Conservation (phyloP, 1,140 invertebrate species). For the Drosophila punjabiensis region DNA sequence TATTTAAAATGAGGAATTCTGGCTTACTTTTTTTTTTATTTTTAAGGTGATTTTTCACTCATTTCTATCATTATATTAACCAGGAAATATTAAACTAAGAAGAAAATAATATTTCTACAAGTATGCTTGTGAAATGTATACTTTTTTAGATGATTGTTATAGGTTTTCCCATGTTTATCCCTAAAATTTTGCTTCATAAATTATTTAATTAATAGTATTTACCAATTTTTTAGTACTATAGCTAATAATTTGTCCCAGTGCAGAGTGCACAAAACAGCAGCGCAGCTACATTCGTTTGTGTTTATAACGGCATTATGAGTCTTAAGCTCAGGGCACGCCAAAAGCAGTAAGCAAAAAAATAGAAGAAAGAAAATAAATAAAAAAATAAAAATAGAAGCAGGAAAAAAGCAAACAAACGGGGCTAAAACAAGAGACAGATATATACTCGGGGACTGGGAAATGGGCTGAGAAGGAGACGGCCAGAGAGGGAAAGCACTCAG, state of each 20-base stretch:
- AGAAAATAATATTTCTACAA: background rate
- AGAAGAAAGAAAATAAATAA: slow-evolving; percentile 40
- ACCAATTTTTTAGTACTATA: background rate
- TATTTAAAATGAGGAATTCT: background rate
- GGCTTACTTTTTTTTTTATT: background rate
- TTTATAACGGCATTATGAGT: slow-evolving; percentile 83
- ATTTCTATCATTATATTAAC: background rate
- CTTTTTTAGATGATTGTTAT: background rate
- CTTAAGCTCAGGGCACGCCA: slow-evolving; percentile 65
- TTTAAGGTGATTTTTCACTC: background rate
- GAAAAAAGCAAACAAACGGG: slow-evolving; percentile 57
- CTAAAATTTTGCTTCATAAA: background rate
- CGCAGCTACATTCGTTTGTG: slow-evolving; percentile 57
- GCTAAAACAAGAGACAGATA: slow-evolving; percentile 47
- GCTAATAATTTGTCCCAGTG: background rate
- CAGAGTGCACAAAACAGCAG: slow-evolving; percentile 18
- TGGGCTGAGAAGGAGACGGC: slow-evolving; percentile 8
- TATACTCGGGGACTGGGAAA: background rate
- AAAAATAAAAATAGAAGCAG: slow-evolving; percentile 47
- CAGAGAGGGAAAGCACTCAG: slow-evolving; percentile 48
- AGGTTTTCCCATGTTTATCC: background rate
- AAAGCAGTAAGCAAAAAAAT: slow-evolving; percentile 57
- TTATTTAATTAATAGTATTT: background rate
- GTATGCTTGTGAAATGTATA: background rate
- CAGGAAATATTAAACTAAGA: background rate